Evolutionary conservation across 2,113 vertebrate genomes (phyloP).

Genomic region (Apodemus sylvaticus): DNA sequence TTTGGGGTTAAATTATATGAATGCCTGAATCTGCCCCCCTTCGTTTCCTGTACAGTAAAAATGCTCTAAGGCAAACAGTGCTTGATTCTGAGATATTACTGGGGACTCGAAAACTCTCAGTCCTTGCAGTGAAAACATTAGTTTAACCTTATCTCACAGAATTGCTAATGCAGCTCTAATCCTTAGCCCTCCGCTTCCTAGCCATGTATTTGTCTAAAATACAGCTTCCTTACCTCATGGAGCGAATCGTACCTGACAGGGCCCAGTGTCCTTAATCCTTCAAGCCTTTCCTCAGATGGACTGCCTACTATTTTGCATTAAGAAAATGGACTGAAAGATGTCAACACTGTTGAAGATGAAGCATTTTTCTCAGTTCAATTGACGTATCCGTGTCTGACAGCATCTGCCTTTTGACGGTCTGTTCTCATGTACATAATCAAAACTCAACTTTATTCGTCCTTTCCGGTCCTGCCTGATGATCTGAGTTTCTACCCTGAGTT

Average conservation of each 20-base stretch:
- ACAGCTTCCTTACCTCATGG: background rate
- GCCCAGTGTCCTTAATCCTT: conserved; percentile 8
- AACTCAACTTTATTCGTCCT: background rate
- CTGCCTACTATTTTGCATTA: background rate
- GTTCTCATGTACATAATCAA: background rate
- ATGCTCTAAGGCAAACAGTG: background rate
- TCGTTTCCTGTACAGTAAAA: conserved; percentile 15
- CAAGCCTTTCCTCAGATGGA: background rate
- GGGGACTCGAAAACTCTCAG: background rate
- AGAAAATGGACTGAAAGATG: background rate
- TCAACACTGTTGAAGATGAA: background rate
- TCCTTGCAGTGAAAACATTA: background rate
- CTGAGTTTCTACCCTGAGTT: background rate
- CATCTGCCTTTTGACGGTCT: background rate
- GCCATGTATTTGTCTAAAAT: background rate
- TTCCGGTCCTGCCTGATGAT: background rate
- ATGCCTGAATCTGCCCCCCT: background rate
- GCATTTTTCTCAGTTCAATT: background rate
- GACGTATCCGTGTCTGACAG: background rate
- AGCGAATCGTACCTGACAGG: background rate
- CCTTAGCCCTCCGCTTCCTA: background rate
- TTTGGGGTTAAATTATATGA: conserved; percentile 47
- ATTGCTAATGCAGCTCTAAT: background rate
- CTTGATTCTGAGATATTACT: background rate
- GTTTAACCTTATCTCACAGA: background rate